phyloP scores from a whole-genome alignment of 2,888 invertebrate genomes.

The Hirudinaria manillensis region DNA sequence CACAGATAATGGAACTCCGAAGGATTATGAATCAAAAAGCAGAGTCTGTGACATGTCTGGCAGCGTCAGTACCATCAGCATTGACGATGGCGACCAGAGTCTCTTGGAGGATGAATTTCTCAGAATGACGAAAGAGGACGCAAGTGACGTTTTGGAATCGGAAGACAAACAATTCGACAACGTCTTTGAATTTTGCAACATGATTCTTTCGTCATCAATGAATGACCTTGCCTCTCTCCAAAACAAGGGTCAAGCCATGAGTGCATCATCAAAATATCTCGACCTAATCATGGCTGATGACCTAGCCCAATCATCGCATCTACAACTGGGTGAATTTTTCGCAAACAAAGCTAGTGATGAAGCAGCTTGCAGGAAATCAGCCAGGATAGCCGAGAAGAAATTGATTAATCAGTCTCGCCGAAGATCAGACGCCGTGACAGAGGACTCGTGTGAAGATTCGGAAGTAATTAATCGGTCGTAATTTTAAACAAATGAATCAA shows the following conservation, averaged over 20 bases:
- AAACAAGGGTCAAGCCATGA: neutral
- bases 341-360: neutral
- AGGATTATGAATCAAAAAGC: neutral
- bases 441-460: too few relatives aligned
- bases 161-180: neutral
- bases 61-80: constrained; percentile 1
- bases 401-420: neutral
- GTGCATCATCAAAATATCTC: neutral
- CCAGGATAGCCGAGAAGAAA: neutral
- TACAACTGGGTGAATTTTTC: neutral
- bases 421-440: constrained; percentile 2
- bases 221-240: too few relatives aligned
- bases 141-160: too few relatives aligned
- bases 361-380: neutral
- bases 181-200: neutral
- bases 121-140: too few relatives aligned
- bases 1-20: neutral
- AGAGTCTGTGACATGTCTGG: neutral
- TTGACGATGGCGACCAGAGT: neutral
- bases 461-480: too few relatives aligned
- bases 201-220: neutral
- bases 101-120: too few relatives aligned
- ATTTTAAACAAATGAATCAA: too few relatives aligned
- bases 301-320: neutral
- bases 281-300: neutral